These are phyloP conservation scores for Lepidurus couesii DNA, from an alignment of 1,140 invertebrate genomes.

Conservation along the genomic window DNA sequence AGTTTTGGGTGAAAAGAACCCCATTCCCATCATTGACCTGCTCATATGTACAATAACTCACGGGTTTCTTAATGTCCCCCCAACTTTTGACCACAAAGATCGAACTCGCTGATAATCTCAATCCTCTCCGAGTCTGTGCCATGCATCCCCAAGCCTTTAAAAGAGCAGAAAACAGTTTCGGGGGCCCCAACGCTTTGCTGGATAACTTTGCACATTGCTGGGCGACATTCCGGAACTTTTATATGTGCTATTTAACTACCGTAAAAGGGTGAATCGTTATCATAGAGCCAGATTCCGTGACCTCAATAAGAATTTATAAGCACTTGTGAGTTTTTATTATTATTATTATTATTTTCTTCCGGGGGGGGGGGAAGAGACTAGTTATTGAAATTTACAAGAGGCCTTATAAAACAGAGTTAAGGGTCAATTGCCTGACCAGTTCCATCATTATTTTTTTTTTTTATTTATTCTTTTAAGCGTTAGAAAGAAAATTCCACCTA, in stretches of 20 bases:
- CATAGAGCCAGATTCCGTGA: too few relatives aligned
- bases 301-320: neutral
- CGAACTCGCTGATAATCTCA: neutral
- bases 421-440: conserved; percentile 17
- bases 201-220: too few relatives aligned
- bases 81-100: neutral
- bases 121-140: neutral
- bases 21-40: neutral
- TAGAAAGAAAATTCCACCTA: neutral
- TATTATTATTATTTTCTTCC: neutral
- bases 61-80: neutral
- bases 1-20: neutral
- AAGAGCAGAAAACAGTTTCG: too few relatives aligned
- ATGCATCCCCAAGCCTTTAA: too few relatives aligned
- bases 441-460: neutral
- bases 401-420: conserved; percentile 1
- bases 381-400: neutral
- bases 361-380: neutral
- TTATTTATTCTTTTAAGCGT: neutral
- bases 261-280: too few relatives aligned
- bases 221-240: too few relatives aligned
- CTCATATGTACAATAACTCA: neutral
- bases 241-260: too few relatives aligned
- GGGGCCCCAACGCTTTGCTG: too few relatives aligned
- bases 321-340: neutral